These are phyloP conservation scores for Orientallactaga bullata DNA, from an alignment of 2,113 vertebrate species.

Conservation along the genomic window DNA sequence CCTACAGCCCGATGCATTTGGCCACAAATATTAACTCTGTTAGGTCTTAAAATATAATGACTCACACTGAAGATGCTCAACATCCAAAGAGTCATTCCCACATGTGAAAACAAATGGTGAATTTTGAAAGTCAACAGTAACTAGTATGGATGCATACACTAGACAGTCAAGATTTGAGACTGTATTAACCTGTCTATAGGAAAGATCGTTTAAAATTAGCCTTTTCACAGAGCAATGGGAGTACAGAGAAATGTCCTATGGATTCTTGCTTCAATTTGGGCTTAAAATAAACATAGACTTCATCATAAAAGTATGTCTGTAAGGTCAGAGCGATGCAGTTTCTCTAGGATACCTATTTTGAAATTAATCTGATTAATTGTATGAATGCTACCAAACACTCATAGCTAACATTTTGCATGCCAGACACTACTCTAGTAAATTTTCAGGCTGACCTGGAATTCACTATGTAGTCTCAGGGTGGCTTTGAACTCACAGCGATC, in stretches of 20 bases:
- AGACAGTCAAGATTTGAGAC: not conserved
- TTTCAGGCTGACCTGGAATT: too few relatives aligned
- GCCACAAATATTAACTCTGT: constrained; percentile 17
- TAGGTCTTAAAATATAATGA: constrained; percentile 32
- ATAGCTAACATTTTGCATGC: not conserved
- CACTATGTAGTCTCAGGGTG: too few relatives aligned
- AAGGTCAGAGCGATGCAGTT: not conserved
- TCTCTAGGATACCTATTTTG: not conserved
- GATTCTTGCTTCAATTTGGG: not conserved
- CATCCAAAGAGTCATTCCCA: not conserved
- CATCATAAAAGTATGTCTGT: not conserved
- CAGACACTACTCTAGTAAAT: not conserved
- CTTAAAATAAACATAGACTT: constrained; percentile 29
- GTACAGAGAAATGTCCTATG: not conserved
- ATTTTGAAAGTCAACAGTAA: not conserved
- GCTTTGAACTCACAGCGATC: too few relatives aligned
- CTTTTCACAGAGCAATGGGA: not conserved
- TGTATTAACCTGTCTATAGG: not conserved
- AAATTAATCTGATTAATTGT: constrained; percentile 6
- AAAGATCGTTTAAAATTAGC: constrained; percentile 29
- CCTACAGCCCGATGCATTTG: not conserved
- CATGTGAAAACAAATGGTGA: not conserved
- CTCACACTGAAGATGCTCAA: not conserved
- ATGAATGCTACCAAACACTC: not conserved
- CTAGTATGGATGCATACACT: not conserved